phyloP scores from a whole-genome alignment of 2,113 vertebrate species.

The Bufo gargarizans region DNA sequence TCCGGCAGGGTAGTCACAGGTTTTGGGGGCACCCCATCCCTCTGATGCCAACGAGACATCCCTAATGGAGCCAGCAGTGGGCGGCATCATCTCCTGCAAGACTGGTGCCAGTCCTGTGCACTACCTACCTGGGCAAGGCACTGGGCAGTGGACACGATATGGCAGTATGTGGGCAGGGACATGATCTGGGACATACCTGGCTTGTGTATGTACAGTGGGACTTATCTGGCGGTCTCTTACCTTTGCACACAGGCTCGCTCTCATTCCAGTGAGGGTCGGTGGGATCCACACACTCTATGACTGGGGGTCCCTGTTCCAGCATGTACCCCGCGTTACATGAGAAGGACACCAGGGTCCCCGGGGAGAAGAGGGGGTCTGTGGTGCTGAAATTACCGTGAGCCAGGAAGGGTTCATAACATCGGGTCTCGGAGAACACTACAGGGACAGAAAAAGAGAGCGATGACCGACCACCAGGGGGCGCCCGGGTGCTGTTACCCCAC shows the following conservation, averaged over 20 bases:
- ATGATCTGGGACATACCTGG: too few relatives aligned
- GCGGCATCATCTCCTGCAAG: not conserved
- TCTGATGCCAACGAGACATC: not conserved
- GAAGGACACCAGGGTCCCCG: slow-evolving; percentile 84
- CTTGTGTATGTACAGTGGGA: too few relatives aligned
- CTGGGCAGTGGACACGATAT: not conserved
- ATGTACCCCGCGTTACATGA: slow-evolving; percentile 88
- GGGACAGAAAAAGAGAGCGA: slow-evolving; percentile 25
- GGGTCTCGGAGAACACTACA: slow-evolving; percentile 86
- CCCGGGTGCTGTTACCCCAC: too few relatives aligned
- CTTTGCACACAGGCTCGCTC: slow-evolving; percentile 88
- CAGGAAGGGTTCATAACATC: slow-evolving; percentile 90
- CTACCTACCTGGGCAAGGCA: not conserved
- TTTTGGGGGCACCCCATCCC: not conserved
- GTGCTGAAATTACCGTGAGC: slow-evolving; percentile 90
- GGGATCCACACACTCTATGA: slow-evolving; percentile 86
- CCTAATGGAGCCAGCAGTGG: not conserved
- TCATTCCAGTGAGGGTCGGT: slow-evolving; percentile 91
- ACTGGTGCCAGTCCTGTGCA: too few relatives aligned
- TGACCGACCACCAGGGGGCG: not conserved
- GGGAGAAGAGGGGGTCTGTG: slow-evolving; percentile 82
- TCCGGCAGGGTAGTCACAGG: not conserved
- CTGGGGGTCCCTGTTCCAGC: slow-evolving; percentile 84
- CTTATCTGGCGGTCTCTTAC: slow-evolving; percentile 64
- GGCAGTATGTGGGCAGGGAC: not conserved